phyloP scores from a whole-genome alignment of 1,140 invertebrate species.

The Zaprionus kolodkinae region DNA sequence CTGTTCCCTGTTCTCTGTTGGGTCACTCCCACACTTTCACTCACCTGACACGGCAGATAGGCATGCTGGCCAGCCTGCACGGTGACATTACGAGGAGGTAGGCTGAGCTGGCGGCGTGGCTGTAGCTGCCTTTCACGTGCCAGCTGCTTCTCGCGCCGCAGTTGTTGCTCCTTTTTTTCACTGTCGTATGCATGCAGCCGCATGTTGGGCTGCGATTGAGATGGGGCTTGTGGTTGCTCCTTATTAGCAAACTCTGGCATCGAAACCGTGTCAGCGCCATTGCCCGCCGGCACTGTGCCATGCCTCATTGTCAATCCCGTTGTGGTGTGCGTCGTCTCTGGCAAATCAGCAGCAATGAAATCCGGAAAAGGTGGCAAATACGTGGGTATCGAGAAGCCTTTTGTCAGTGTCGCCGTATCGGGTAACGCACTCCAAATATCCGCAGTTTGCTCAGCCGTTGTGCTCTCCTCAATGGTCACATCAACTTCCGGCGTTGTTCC shows the following conservation, averaged over 20 bases:
- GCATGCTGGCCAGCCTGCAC: conserved; percentile 93
- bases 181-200: conserved; percentile 70
- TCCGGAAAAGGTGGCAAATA: conserved; percentile 77
- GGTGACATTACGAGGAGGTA: conserved; percentile 88
- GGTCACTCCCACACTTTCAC: conserved; percentile 37
- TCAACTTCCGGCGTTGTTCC: conserved; percentile 12
- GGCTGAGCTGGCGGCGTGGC: conserved; percentile 58
- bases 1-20: too few species aligned
- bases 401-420: conserved; percentile 72
- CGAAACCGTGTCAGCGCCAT: conserved; percentile 8
- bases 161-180: conserved; percentile 65
- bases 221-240: conserved; percentile 32
- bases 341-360: conserved; percentile 69
- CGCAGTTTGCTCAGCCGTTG: conserved; percentile 27
- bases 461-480: conserved; percentile 43
- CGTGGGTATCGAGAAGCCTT: conserved; percentile 73
- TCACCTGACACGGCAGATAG: conserved; percentile 92
- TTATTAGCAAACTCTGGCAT: conserved; percentile 28
- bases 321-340: conserved; percentile 41
- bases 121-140: conserved; percentile 60
- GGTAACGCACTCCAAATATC: conserved; percentile 68
- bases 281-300: conserved; percentile 1
- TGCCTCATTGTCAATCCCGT: neutral
- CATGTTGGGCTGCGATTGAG: conserved; percentile 28
- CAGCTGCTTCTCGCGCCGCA: conserved; percentile 68